A percentile compares a stretch with the other conserved stretches of the same genome.
Evolutionary conservation across 1,140 invertebrate species (phyloP).

Genomic region (Drosophila ananassae): DNA sequence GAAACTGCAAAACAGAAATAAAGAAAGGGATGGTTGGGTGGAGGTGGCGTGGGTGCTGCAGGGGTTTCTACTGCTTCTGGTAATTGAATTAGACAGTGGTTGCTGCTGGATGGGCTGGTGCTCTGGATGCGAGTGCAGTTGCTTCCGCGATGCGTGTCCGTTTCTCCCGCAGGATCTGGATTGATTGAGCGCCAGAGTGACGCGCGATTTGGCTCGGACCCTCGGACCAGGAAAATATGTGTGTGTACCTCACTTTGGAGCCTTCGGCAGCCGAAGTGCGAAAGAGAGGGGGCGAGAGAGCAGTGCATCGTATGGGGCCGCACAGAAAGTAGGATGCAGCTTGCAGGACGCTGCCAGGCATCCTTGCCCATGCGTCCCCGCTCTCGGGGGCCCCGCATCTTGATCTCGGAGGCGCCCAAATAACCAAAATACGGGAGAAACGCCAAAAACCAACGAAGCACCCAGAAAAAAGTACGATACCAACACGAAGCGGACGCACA

Average conservation of each 20-base stretch:
- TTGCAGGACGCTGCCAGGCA: neutral
- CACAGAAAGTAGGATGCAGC: neutral
- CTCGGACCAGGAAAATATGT: neutral
- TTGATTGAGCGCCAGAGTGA: constrained; percentile 5
- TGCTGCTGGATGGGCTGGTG: neutral
- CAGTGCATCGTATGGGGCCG: neutral
- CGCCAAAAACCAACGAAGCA: constrained; percentile 5
- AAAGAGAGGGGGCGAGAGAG: neutral
- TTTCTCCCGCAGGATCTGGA: constrained; percentile 12
- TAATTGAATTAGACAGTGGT: constrained; percentile 23
- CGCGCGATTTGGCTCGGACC: neutral
- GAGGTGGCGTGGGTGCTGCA: neutral
- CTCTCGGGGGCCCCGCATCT: neutral
- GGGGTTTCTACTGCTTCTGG: neutral
- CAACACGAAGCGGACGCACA: constrained; percentile 20
- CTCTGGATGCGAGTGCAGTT: neutral
- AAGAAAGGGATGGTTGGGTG: neutral
- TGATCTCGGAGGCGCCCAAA: neutral
- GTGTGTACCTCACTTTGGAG: neutral
- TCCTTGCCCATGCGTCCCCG: neutral
- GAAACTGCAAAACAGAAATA: constrained; percentile 30
- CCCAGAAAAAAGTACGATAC: constrained; percentile 25
- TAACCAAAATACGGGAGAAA: neutral
- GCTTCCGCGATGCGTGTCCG: constrained; percentile 6
- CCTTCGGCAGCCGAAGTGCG: constrained; percentile 1